Base-by-base conservation (phyloP, 2,113 vertebrate genomes). In the Eira barbara region DNA sequence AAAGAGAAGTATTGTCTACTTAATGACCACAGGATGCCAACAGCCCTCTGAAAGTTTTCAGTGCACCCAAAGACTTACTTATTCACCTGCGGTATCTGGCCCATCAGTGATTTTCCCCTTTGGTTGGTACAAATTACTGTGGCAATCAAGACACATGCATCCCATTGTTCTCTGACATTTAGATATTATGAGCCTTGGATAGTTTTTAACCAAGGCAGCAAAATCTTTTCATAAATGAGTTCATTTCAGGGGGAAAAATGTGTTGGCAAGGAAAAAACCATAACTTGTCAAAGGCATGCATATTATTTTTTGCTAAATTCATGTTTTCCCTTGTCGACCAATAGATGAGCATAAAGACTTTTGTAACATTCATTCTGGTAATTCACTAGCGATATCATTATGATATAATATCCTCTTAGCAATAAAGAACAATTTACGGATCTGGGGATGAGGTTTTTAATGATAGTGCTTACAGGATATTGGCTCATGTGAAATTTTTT, bases 211-310 rank as follows among this genome's bases (percentile, higher is more conserved):
- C 55, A 95, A 96, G 86, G 74, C 93, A 97, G 93, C 86, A 97
- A 97, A 97, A 97, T 93, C 49, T 61, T 90, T 96, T 95, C 86
- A 97, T 94, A 97, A 98, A 90, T 95, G 96, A 98, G 80, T 94
- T 98, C 89, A 90, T 63, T 95, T 97, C 79, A 90, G 79, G 63
- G 95, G 80, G 67, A 42, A 94, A 92, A 94, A 91, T 97, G 79
- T 95, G 52, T 97, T 96, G 97, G 97, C 92, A 96, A 89, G 61
- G 34, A 96, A 89, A 80, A 95, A 91, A 86, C 89, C 83, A 79
- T 63, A 91, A 93, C 81, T 96, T 95, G 89, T 95, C 74, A 86
- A 52, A 97, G 49, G 39, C 85, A 49, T 49, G 39, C 27, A 45
- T 86, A 36, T 71, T 83, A 73, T 59, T 45, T 96, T 39, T 71